Evolutionary conservation across 2,797 vertebrate genomes (phyloP).

Genomic region (Odontamblyopus lacepedii): DNA sequence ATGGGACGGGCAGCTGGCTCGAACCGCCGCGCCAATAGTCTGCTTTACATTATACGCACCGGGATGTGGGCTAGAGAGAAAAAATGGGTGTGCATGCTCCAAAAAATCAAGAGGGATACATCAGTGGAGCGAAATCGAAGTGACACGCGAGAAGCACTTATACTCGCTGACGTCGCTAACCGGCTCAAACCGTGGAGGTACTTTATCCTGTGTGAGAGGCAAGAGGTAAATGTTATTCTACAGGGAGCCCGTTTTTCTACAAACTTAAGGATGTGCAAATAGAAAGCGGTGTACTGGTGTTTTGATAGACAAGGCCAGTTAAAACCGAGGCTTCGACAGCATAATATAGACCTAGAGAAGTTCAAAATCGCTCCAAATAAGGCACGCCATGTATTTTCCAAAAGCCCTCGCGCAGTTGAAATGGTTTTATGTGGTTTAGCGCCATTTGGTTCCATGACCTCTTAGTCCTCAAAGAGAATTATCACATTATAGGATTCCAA

Average conservation of each 20-base stretch:
- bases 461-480: constrained; percentile 77
- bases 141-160: constrained; percentile 76
- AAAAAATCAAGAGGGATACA: constrained; percentile 75
- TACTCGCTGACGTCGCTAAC: constrained; percentile 70
- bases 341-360: constrained; percentile 57
- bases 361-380: constrained; percentile 47
- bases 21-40: constrained; percentile 66
- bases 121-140: constrained; percentile 71
- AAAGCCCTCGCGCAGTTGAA: constrained; percentile 64
- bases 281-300: constrained; percentile 67
- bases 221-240: constrained; percentile 64
- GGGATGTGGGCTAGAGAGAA: constrained; percentile 59
- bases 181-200: constrained; percentile 58
- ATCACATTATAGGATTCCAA: constrained; percentile 83
- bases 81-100: constrained; percentile 54
- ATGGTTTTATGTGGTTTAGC: constrained; percentile 75
- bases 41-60: constrained; percentile 78
- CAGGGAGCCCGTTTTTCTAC: constrained; percentile 50
- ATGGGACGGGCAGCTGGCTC: constrained; percentile 74
- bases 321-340: constrained; percentile 63
- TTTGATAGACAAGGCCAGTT: constrained; percentile 74
- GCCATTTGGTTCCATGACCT: constrained; percentile 75
- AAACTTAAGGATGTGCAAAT: constrained; percentile 58
- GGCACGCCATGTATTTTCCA: constrained; percentile 73
- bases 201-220: constrained; percentile 66